phyloP scores from a whole-genome alignment of 2,888 invertebrate species.

The Rhaphigaster nebulosa region DNA sequence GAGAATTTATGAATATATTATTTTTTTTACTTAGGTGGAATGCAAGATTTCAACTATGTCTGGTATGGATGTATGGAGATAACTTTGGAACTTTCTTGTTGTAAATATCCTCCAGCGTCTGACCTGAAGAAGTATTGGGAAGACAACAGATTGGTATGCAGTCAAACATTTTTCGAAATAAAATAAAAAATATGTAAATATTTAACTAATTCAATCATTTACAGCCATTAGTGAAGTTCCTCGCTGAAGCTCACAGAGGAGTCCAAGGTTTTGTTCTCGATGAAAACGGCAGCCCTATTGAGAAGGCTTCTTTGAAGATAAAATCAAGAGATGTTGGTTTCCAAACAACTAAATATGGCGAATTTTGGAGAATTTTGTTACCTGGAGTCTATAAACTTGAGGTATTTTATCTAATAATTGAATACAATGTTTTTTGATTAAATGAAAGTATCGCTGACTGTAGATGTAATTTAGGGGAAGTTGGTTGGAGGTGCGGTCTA shows the following conservation, averaged over 20 bases:
- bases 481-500: too few species aligned
- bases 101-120: conserved; percentile 74
- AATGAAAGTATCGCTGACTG: too few species aligned
- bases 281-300: conserved; percentile 70
- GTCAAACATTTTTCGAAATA: not conserved
- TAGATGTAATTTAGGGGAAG: too few species aligned
- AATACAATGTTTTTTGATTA: not conserved
- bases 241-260: conserved; percentile 73
- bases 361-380: conserved; percentile 77
- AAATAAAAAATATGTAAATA: not conserved
- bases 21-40: conserved; percentile 71
- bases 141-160: conserved; percentile 72
- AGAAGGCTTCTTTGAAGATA: conserved; percentile 72
- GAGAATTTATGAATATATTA: too few species aligned
- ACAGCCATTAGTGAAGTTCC: conserved; percentile 72
- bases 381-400: conserved; percentile 75
- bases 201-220: conserved; percentile 63
- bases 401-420: conserved; percentile 67
- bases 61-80: conserved; percentile 77
- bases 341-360: conserved; percentile 73
- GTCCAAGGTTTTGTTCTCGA: conserved; percentile 74
- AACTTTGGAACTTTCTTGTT: conserved; percentile 78
- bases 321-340: conserved; percentile 74
- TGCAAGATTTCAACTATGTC: conserved; percentile 81
- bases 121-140: conserved; percentile 73